Evolutionary conservation across 1,140 invertebrate genomes (phyloP).

Genomic region (Belonocnema kinseyi): DNA sequence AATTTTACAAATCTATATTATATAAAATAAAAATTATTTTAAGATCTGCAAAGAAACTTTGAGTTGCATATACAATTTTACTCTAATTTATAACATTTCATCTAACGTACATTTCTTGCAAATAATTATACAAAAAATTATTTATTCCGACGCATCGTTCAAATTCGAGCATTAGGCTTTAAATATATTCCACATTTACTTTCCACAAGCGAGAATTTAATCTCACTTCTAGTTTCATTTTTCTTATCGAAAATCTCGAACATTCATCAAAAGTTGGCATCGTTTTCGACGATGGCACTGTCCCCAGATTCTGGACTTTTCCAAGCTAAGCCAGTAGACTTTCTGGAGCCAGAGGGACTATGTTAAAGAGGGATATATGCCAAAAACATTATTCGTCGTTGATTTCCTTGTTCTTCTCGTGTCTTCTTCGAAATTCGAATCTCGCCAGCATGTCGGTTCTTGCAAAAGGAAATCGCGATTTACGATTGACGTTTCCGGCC

Average conservation of each 20-base stretch:
- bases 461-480: constrained; percentile 32
- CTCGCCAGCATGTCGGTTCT: not conserved
- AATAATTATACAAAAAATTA: too few relatives aligned
- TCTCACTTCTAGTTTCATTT: too few relatives aligned
- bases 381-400: not conserved
- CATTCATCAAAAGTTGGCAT: constrained; percentile 7
- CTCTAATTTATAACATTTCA: too few relatives aligned
- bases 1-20: too few relatives aligned
- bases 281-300: not conserved
- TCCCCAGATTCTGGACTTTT: not conserved
- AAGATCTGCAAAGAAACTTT: too few relatives aligned
- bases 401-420: not conserved
- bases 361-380: not conserved
- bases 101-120: too few relatives aligned
- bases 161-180: too few relatives aligned
- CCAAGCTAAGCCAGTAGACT: not conserved
- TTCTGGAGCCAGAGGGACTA: not conserved
- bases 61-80: too few relatives aligned
- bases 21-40: too few relatives aligned
- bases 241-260: not conserved
- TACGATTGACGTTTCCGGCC: constrained; percentile 40
- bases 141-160: too few relatives aligned
- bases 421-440: not conserved
- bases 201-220: too few relatives aligned
- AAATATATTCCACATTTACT: too few relatives aligned